phyloP scores from a whole-genome alignment of 2,797 vertebrate species.

The Channa striata region DNA sequence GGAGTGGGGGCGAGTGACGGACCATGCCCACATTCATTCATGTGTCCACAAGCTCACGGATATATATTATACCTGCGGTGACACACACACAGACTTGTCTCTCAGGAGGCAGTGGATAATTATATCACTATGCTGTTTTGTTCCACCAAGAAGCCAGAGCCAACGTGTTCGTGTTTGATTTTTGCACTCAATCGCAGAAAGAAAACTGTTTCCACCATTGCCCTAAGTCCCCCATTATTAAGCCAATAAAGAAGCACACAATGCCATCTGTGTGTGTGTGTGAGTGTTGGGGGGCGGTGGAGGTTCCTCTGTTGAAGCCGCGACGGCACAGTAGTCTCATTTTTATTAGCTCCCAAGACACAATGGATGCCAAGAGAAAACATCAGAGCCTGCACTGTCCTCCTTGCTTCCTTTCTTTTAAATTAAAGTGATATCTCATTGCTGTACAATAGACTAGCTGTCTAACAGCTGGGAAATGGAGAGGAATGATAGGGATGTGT shows the following conservation, averaged over 20 bases:
- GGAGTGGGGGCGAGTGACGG: background rate
- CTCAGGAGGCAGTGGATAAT: conserved; percentile 70
- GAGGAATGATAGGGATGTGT: conserved; percentile 58
- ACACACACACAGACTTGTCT: conserved; percentile 25
- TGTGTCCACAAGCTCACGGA: conserved; percentile 17
- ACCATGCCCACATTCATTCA: background rate
- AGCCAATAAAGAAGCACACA: conserved; percentile 76
- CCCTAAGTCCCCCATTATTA: conserved; percentile 73
- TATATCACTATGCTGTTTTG: conserved; percentile 65
- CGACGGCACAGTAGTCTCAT: conserved; percentile 59
- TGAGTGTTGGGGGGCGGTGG: conserved; percentile 9
- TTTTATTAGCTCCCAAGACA: conserved; percentile 77
- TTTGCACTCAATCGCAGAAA: conserved; percentile 62
- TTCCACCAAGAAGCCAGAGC: conserved; percentile 56
- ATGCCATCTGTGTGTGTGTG: conserved; percentile 43
- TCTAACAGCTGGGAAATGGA: conserved; percentile 62
- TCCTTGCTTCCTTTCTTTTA: conserved; percentile 67
- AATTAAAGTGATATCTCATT: conserved; percentile 82
- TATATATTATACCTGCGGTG: conserved; percentile 12
- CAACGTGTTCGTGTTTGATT: conserved; percentile 69
- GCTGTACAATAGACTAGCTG: conserved; percentile 61
- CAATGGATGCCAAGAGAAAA: conserved; percentile 69
- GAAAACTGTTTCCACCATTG: conserved; percentile 59
- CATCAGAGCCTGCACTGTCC: conserved; percentile 55
- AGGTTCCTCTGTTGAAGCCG: conserved; percentile 37